Base-by-base conservation (phyloP, 2,888 invertebrate genomes). In the Synergus japonicus region DNA sequence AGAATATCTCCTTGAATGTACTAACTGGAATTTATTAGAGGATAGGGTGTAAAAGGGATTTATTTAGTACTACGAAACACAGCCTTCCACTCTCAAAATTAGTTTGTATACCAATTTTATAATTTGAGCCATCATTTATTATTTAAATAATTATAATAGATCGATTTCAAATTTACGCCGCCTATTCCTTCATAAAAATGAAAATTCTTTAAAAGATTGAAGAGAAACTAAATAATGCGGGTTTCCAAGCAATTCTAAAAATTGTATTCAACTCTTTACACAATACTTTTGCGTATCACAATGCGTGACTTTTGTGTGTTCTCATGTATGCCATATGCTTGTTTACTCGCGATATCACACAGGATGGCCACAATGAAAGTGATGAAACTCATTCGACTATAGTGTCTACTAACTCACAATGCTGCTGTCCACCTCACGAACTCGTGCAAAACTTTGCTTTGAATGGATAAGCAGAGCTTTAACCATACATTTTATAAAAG, bases 311-410 rank as follows among this genome's bases (percentile, higher is more conserved):
- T 69, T 49, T 54, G 29, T 69, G 37, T 54, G n/a, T 49, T 9
- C 49, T 37, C 49, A 29, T 49, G 49, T 22, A 69, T 29, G 49
- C 37, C 69, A 54, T 54, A 66, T 43, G 66, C 41, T 46, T 66
- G 66, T 67, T 67, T 66, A 46, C 54, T 65, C 67, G 67, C 18
- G 69, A 69, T 69, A 69, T 49, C 69, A 69, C 49, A 10, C 63
- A 63, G 29, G 29, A 63, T 63, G 29, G 49, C 49, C 49, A 46
- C 49, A 49, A 69, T 54, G 49, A 49, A 69, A 69, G 37, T 69
- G 49, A 49, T 69, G 67, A 78, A 78, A 67, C 43, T 58, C 54
- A 66, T 78, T 78, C 78, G n/a, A 8, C 43, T 58, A 54, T 54
- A 37, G 58, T 12, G 44, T 10, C 44, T 41, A 29, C 37, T 43